Base-by-base conservation (phyloP, 1,140 invertebrate genomes). In the Tetramorium alpestre region DNA sequence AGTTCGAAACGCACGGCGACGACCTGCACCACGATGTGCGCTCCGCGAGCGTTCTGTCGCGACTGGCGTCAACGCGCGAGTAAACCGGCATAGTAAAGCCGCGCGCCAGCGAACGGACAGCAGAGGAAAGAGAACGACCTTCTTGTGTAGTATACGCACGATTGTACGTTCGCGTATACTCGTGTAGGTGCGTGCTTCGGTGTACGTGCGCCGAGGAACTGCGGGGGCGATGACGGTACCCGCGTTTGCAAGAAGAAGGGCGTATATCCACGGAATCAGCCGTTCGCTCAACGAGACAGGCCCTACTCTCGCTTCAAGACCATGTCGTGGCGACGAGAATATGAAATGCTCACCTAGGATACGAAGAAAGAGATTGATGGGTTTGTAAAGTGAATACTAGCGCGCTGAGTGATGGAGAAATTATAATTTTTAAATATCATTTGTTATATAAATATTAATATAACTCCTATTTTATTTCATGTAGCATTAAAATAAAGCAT, bases 101-200 rank as follows among this genome's bases (percentile, higher is more conserved):
- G 2, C 38, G 3, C 56, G 41, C 62, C 77, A 33, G 41, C 80
- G 69, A 18, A 54, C 70, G 56, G 75, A 65, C 86, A 87, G 85
- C 54, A 80, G 87, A 92, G 93, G 92, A 93, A 93, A 91, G 92
- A 93, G 91, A 92, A 93, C 93, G 92, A 93, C 93, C 93, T 93
- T 93, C 91, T 92, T 91, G 87, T 86, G 76, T 77, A 76, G 62
- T 41, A 49, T n/a, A 80, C 25, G 65, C 33, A 33, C 78, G 78
- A 38, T 60, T 72, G n/a, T 25, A 38, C 18, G 10, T 58, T 47
- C 54, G 67, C 82, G 65, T 49, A 60, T 84, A 33, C 33, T 16
- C 16, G 72, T 44, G 22, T 16, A 25, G 22, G 10, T 11, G 56
- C 22, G 65, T 49, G 41, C 38, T n/a, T 22, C 11, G 18, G 64